Evolutionary conservation across 2,113 vertebrate species (phyloP).

Genomic region (Vimba vimba): DNA sequence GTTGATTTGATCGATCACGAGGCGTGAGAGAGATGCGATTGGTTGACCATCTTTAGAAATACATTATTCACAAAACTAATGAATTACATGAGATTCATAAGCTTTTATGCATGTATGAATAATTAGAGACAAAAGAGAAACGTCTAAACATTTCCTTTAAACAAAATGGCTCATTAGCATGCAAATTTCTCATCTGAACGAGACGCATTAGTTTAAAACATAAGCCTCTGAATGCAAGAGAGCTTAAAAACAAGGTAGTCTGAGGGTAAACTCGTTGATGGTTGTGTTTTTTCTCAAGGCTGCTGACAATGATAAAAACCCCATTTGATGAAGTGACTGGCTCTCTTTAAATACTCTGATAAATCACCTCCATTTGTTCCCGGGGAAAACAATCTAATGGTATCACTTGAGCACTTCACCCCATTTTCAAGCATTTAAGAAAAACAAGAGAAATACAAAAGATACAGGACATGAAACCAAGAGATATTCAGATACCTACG

Average conservation of each 20-base stretch:
- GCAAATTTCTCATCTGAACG: slow-evolving; percentile 61
- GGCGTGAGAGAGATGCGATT: slow-evolving; percentile 25
- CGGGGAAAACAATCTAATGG: slow-evolving; percentile 12
- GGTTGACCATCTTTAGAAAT: slow-evolving; percentile 45
- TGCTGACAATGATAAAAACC: slow-evolving; percentile 27
- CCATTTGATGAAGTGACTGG: not conserved
- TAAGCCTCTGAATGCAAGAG: slow-evolving; percentile 46
- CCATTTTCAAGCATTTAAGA: slow-evolving; percentile 6
- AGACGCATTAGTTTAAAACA: slow-evolving; percentile 49
- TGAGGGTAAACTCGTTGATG: not conserved
- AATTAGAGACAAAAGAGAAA: slow-evolving; percentile 34
- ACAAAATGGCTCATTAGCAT: slow-evolving; percentile 65
- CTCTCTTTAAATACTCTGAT: slow-evolving; percentile 24
- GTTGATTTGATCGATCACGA: slow-evolving; percentile 36
- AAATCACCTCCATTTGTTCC: slow-evolving; percentile 22
- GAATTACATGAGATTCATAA: slow-evolving; percentile 62
- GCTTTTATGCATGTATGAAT: slow-evolving; percentile 48
- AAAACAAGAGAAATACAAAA: slow-evolving; percentile 23
- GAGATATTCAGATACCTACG: slow-evolving; percentile 24
- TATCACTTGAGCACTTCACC: slow-evolving; percentile 7
- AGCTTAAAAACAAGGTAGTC: slow-evolving; percentile 54
- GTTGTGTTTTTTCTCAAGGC: slow-evolving; percentile 4
- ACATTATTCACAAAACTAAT: slow-evolving; percentile 62
- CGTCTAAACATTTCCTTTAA: slow-evolving; percentile 40
- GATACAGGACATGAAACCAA: slow-evolving; percentile 10